phyloP scores from a whole-genome alignment of 2,113 vertebrate genomes.

The Scomber colias region DNA sequence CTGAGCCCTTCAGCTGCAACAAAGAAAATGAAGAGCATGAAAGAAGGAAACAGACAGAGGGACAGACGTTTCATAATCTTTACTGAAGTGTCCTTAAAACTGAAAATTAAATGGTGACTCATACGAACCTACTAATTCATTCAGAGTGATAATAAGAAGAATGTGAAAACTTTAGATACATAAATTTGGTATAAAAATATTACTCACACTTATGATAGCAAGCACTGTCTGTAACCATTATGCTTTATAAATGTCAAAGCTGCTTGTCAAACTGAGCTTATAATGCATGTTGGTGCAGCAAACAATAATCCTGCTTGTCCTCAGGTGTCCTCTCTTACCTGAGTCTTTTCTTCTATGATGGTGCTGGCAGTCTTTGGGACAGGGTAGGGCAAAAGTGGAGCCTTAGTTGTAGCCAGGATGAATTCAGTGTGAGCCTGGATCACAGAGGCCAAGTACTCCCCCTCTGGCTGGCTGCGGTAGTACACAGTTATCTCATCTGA shows the following conservation, averaged over 20 bases:
- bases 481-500: constrained; percentile 94
- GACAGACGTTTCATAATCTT: not conserved
- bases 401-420: constrained; percentile 94
- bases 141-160: too few species aligned
- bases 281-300: not conserved
- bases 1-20: constrained; percentile 92
- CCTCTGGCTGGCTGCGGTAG: constrained; percentile 88
- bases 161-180: too few species aligned
- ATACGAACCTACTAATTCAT: too few species aligned
- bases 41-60: not conserved
- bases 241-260: not conserved
- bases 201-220: too few species aligned
- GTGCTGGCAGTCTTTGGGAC: constrained; percentile 86
- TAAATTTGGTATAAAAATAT: too few species aligned
- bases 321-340: constrained; percentile 82
- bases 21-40: constrained; percentile 4
- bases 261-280: not conserved
- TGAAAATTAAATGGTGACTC: not conserved
- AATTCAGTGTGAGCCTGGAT: constrained; percentile 92
- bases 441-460: constrained; percentile 90
- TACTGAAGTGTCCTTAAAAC: not conserved
- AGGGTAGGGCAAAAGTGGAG: constrained; percentile 90
- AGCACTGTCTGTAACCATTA: too few species aligned
- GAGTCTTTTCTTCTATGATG: constrained; percentile 93
- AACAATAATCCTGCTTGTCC: not conserved